Evolutionary conservation across 2,797 vertebrate genomes (phyloP).

Genomic region (Diplodus sargus): DNA sequence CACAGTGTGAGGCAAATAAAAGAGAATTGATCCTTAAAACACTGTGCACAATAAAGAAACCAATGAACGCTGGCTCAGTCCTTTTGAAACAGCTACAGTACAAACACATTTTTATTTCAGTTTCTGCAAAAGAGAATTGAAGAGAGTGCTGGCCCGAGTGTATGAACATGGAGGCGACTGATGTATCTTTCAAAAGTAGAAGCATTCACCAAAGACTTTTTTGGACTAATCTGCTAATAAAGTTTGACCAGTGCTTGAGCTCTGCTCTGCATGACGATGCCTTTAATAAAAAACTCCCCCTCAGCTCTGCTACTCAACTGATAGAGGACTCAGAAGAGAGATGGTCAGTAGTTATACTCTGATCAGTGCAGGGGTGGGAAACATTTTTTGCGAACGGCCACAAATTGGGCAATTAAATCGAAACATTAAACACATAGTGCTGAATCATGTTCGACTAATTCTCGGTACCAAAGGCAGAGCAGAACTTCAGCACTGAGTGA

Average conservation of each 20-base stretch:
- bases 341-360: conserved; percentile 13
- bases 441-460: too few species aligned
- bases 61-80: conserved; percentile 13
- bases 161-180: background rate
- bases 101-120: conserved; percentile 24
- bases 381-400: background rate
- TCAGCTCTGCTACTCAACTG: conserved; percentile 17
- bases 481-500: too few species aligned
- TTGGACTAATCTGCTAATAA: conserved; percentile 18
- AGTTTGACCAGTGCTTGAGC: conserved; percentile 18
- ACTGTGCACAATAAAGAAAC: conserved; percentile 25
- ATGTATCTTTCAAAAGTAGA: conserved; percentile 29
- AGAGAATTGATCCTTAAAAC: conserved; percentile 60
- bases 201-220: conserved; percentile 28
- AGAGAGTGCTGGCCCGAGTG: conserved; percentile 1
- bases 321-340: conserved; percentile 36
- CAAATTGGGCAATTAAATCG: background rate
- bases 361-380: conserved; percentile 16
- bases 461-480: too few species aligned
- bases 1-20: conserved; percentile 51
- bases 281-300: conserved; percentile 37
- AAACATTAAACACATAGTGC: too few species aligned
- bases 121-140: conserved; percentile 18
- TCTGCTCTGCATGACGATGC: conserved; percentile 20
- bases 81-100: conserved; percentile 21